phyloP scores from a whole-genome alignment of 2,888 invertebrate species.

The Priocnemis perturbator region DNA sequence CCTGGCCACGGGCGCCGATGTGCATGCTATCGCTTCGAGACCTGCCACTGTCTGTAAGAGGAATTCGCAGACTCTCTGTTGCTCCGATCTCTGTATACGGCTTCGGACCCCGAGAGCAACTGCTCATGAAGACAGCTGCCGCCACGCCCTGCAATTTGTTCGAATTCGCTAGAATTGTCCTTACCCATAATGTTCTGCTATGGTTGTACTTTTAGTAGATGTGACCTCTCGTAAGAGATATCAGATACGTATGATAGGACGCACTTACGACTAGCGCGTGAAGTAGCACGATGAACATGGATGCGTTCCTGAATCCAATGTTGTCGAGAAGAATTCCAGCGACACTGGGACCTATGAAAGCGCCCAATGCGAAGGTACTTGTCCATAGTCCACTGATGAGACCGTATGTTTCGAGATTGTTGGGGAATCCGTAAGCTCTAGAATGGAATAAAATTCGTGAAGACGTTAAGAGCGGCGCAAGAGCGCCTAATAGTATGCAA shows the following conservation, averaged over 20 bases:
- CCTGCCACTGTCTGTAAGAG: slow-evolving; percentile 64
- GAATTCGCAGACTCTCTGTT: slow-evolving; percentile 63
- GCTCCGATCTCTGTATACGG: slow-evolving; percentile 72
- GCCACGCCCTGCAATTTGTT: slow-evolving; percentile 67
- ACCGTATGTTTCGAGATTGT: slow-evolving; percentile 92
- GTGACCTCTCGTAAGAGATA: too few relatives aligned
- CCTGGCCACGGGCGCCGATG: slow-evolving; percentile 64
- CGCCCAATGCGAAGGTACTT: slow-evolving; percentile 91
- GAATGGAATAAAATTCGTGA: slow-evolving; percentile 28
- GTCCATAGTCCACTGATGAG: slow-evolving; percentile 94
- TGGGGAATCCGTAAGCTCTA: slow-evolving; percentile 86
- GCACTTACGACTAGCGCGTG: slow-evolving; percentile 81
- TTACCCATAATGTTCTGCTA: not conserved
- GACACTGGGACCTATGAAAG: slow-evolving; percentile 88
- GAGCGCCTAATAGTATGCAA: not conserved
- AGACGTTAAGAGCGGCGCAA: not conserved
- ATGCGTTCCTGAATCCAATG: slow-evolving; percentile 83
- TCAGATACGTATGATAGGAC: too few relatives aligned
- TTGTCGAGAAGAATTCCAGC: slow-evolving; percentile 85
- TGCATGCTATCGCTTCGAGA: slow-evolving; percentile 56
- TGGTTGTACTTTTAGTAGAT: too few relatives aligned
- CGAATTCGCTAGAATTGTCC: not conserved
- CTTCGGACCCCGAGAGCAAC: slow-evolving; percentile 66
- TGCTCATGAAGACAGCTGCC: slow-evolving; percentile 71
- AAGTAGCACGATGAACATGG: slow-evolving; percentile 82